Percentiles rank a stretch among this genome's conserved stretches.
phyloP scores from a whole-genome alignment of 2,113 vertebrate genomes.

The Sakesphorus luctuosus region DNA sequence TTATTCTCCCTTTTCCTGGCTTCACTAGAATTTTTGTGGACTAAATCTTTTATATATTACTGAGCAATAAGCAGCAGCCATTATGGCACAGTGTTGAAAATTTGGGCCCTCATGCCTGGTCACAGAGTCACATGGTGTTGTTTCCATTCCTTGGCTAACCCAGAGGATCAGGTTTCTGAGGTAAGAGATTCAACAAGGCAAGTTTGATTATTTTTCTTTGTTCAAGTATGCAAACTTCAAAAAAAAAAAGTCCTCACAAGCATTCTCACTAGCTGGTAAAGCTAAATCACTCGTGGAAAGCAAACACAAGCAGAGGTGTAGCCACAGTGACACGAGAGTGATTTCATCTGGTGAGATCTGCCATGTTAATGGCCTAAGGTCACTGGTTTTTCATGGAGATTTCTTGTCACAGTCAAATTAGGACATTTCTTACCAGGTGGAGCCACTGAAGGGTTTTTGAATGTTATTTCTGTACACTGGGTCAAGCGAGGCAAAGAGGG shows the following conservation, averaged over 20 bases:
- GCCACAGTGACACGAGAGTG: neutral
- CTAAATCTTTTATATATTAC: neutral
- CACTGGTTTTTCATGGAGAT: neutral
- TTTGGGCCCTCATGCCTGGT: fast-evolving
- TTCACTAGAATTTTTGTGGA: neutral
- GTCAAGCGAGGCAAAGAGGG: neutral
- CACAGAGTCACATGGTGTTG: neutral
- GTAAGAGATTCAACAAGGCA: conserved; percentile 5
- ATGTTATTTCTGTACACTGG: neutral
- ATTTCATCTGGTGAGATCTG: neutral
- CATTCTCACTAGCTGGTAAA: neutral
- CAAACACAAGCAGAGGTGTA: neutral
- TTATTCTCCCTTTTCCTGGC: neutral
- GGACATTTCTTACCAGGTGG: neutral
- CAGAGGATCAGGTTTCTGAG: neutral
- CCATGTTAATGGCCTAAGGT: neutral
- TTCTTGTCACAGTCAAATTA: neutral
- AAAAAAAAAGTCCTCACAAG: neutral
- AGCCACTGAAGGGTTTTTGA: neutral
- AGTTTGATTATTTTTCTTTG: conserved; percentile 8
- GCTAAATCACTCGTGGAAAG: neutral
- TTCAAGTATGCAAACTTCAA: conserved; percentile 18
- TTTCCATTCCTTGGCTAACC: conserved; percentile 27
- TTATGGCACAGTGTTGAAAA: neutral
- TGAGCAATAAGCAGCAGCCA: neutral